These are phyloP conservation scores for Hetaerina titia DNA, from an alignment of 2,888 invertebrate species.

Conservation along the genomic window DNA sequence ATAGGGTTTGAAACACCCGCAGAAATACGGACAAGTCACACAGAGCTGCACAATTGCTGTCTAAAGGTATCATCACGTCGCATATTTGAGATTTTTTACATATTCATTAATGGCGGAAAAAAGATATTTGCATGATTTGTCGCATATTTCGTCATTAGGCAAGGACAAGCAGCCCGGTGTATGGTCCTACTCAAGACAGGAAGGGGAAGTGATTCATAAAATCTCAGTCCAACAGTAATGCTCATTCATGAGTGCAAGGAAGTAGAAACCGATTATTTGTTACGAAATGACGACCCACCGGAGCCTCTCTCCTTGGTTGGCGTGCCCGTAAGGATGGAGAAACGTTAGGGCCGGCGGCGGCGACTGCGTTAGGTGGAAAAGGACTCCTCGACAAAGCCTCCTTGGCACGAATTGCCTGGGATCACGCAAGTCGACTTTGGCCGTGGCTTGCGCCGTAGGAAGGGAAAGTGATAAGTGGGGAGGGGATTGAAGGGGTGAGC, in stretches of 20 bases:
- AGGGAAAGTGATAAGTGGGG: slow-evolving; percentile 5
- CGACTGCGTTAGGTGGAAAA: neutral
- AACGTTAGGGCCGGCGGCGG: neutral
- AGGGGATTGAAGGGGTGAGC: neutral
- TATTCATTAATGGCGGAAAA: neutral
- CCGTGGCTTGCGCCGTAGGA: neutral
- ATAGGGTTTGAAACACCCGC: neutral
- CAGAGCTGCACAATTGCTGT: neutral
- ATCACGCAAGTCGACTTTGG: neutral
- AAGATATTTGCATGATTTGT: neutral
- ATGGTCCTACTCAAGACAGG: neutral
- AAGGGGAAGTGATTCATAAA: neutral
- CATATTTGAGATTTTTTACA: neutral
- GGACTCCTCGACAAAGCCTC: neutral
- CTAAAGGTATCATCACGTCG: neutral
- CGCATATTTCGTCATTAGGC: neutral
- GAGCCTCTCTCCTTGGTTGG: neutral
- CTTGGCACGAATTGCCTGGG: neutral
- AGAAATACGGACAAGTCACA: neutral
- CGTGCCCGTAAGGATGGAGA: neutral
- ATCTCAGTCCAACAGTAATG: neutral
- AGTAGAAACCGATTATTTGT: neutral
- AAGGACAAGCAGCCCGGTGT: neutral
- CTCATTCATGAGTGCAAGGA: neutral
- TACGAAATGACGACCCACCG: neutral